Conservation (phyloP, 2,888 invertebrate species). For the Dendrolimus pini region DNA sequence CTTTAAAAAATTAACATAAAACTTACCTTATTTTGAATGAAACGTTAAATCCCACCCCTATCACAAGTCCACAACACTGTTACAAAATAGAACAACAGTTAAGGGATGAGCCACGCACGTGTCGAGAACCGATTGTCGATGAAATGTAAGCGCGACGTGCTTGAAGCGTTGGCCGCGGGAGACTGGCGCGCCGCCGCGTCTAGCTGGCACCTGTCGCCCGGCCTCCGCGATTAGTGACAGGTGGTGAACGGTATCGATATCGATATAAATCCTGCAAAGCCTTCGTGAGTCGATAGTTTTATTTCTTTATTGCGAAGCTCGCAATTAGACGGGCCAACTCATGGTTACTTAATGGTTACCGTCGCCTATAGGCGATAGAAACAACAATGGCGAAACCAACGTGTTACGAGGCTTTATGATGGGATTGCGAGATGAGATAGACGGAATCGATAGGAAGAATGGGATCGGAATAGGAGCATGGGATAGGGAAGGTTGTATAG, state of each 20-base stretch:
- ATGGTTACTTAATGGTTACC: too few relatives aligned
- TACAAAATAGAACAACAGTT: conserved; percentile 51
- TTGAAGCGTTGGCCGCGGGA: conserved; percentile 55
- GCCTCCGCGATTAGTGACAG: conserved; percentile 56
- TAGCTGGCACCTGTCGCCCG: conserved; percentile 67
- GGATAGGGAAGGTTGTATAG: too few relatives aligned
- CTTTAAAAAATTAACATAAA: conserved; percentile 8
- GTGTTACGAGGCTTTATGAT: too few relatives aligned
- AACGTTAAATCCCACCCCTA: conserved; percentile 28
- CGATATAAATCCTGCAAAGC: conserved; percentile 31
- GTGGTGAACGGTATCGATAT: conserved; percentile 56
- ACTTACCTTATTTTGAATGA: conserved; percentile 25
- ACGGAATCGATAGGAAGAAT: too few relatives aligned
- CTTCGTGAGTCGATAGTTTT: background rate
- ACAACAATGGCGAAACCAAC: too few relatives aligned
- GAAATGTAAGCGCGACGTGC: conserved; percentile 49
- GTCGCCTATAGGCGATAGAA: too few relatives aligned
- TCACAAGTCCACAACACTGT: conserved; percentile 54
- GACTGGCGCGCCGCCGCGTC: conserved; percentile 73
- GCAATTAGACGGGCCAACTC: too few relatives aligned
- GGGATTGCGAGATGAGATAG: too few relatives aligned
- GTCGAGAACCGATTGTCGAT: conserved; percentile 34
- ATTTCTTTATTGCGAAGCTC: too few relatives aligned
- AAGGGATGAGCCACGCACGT: conserved; percentile 70
- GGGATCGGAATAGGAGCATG: too few relatives aligned